Base-by-base conservation (phyloP, 2,888 invertebrate genomes). In the Cybosia mesomella region DNA sequence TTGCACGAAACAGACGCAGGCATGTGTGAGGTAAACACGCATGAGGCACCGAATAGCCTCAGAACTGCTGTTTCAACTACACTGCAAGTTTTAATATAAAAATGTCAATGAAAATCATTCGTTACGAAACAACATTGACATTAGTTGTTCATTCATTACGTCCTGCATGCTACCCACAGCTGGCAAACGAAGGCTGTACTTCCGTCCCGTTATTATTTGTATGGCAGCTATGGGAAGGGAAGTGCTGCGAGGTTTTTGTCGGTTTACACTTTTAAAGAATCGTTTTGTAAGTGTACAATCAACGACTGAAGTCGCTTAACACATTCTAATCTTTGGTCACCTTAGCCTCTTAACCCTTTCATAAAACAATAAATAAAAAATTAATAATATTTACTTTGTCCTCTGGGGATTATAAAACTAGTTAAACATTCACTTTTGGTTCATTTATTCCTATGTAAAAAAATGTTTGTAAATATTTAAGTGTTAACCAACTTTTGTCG, bases 81-180 rank as follows among this genome's bases (percentile, higher is more conserved):
- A 13, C 22, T 11, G 59, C 59, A 59, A 39, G 13, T 39, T 21
- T 60, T 21, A 43, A 61, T 28, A 66, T 55, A 55, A 66, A 66
- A 66, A 55, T 21, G 43, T n/a, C 53, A 53, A 18, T 63, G 49
- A 18, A 54, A 63, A 61, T 68, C 58, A 68, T 53, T 57, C 39
- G 66, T 64, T 61, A 54, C 63, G 59, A 71, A 43, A 69, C 66
- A 71, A 63, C n/a, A 73, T 74, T 75, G 72, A 75, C 75, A 73
- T 78, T 79, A 71, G 62, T 28, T 71, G 68, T 72, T 71, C 72
- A 79, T 73, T 79, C 67, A 79, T 78, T 69, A 76, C 64, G 18
- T 61, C 79, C 81, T 68, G 77, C 82, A 72, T 64, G 67, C 71
- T 61, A 36, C 80, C 79, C 68, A 74, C 82, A 72, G 72, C 71